Base-by-base conservation (phyloP, 2,888 invertebrate species). In the Venusia cambrica region DNA sequence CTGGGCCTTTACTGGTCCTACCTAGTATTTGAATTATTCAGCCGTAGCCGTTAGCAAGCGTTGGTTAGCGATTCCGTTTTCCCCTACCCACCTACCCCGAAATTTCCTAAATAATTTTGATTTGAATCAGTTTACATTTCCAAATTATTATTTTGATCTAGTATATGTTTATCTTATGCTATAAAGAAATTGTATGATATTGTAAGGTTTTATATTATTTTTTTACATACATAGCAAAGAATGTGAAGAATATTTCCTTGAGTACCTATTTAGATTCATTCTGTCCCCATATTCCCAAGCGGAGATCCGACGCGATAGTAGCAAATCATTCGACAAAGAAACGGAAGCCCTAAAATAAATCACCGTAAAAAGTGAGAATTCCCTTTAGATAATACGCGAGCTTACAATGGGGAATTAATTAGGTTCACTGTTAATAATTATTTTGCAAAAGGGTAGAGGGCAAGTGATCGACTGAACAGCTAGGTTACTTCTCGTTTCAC, bases 341-440 rank as follows among this genome's bases (percentile, higher is more conserved):
- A 48, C 28, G 43, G 45, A 48, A 51, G 38, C 48, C 42, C 34
- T 51, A 36, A 58, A 45, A 57, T 48, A 56, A 51, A 51, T 54
- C 49, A 48, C 45, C 45, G 48, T 41, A 50, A 54, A 51, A 59
- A 50, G 50, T 51, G 52, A 38, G 45, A 53, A 51, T 56, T 53
- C 51, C 48, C 36, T 60, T 62, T 51, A 54, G 54, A 57, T 62
- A 63, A 62, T 55, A 45, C 47, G 46, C 51, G 28, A 48, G 59
- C 59, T 63, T 62, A 55, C 51, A 57, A 57, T 56, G 49, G 54
- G 54, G 59, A 73, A 69, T 64, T 70, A 65, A 72, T 72, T 62
- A 68, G 57, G 62, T 65, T 65, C 64, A 54, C 59, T 65, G 58
- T 60, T 67, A 63, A 70, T 71, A 66, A 73, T 70, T 66, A 71